Evolutionary conservation across 1,140 invertebrate species (phyloP).

Genomic region (Pinna nobilis): DNA sequence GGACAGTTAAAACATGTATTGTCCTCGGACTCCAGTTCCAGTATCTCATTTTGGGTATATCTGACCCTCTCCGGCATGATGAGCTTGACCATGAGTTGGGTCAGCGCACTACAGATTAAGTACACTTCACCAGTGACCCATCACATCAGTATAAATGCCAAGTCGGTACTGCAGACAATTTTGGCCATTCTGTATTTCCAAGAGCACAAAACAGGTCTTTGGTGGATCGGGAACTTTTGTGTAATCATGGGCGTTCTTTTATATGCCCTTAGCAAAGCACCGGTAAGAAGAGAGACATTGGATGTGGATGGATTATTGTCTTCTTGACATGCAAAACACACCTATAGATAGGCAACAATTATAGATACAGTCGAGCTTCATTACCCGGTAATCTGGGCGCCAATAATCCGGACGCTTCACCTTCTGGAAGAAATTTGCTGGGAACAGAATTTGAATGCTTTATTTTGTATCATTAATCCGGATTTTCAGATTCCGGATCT

Average conservation of each 20-base stretch:
- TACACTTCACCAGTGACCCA: slow-evolving; percentile 73
- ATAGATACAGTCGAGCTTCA: too few species aligned
- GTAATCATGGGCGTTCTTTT: slow-evolving; percentile 67
- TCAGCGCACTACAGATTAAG: slow-evolving; percentile 71
- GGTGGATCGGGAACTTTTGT: slow-evolving; percentile 71
- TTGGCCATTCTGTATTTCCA: slow-evolving; percentile 68
- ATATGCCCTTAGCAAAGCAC: slow-evolving; percentile 59
- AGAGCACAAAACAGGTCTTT: slow-evolving; percentile 64
- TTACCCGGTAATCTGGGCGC: background rate
- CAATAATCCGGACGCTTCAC: too few species aligned
- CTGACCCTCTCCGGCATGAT: slow-evolving; percentile 65
- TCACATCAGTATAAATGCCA: slow-evolving; percentile 73
- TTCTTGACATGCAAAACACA: too few species aligned
- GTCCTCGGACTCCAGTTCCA: slow-evolving; percentile 36
- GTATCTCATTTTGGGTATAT: slow-evolving; percentile 57
- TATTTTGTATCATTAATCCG: too few species aligned
- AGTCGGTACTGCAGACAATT: slow-evolving; percentile 72
- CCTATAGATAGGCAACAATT: too few species aligned
- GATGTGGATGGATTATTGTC: too few species aligned
- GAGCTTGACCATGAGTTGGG: slow-evolving; percentile 69
- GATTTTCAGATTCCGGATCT: too few species aligned
- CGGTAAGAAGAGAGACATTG: too few species aligned
- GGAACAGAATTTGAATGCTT: too few species aligned
- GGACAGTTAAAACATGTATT: slow-evolving; percentile 59
- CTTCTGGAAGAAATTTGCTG: too few species aligned